A percentile compares a stretch with the other conserved stretches of the same genome.
Conservation (phyloP, 2,888 invertebrate genomes). For the Acanthosepion esculentum region DNA sequence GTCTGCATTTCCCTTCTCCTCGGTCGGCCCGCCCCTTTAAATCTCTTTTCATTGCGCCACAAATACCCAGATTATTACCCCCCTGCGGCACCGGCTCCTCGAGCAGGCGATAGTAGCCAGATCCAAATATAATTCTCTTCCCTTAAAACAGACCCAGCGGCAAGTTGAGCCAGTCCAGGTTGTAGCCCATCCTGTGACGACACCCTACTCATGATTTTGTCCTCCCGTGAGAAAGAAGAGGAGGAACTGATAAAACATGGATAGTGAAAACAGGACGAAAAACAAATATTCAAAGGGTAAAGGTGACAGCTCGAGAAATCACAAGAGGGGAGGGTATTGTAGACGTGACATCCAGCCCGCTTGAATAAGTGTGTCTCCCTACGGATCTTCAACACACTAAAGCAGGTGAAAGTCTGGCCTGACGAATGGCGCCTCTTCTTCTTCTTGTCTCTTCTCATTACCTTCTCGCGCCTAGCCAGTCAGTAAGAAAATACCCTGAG, state of each 20-base stretch:
- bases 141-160: slow-evolving; percentile 1
- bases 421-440: neutral
- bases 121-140: slow-evolving; percentile 20
- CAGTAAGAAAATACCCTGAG: neutral
- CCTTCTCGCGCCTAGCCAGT: neutral
- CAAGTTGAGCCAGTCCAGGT: neutral
- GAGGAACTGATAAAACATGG: neutral
- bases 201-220: neutral
- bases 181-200: neutral
- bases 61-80: slow-evolving; percentile 33
- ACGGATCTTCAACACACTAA: neutral
- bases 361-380: neutral
- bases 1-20: neutral
- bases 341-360: neutral
- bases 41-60: slow-evolving; percentile 3
- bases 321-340: neutral
- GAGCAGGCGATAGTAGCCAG: neutral
- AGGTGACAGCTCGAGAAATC: neutral
- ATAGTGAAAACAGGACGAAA: neutral
- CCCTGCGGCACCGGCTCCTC: neutral
- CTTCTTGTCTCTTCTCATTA: neutral
- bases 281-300: neutral
- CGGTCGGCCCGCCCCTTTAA: neutral
- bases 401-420: neutral
- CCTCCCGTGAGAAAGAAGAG: neutral